Evolutionary conservation across 1,140 invertebrate genomes (phyloP), one percentile per base, ranked within the genome.

Genomic region (Drusus annulatus): DNA sequence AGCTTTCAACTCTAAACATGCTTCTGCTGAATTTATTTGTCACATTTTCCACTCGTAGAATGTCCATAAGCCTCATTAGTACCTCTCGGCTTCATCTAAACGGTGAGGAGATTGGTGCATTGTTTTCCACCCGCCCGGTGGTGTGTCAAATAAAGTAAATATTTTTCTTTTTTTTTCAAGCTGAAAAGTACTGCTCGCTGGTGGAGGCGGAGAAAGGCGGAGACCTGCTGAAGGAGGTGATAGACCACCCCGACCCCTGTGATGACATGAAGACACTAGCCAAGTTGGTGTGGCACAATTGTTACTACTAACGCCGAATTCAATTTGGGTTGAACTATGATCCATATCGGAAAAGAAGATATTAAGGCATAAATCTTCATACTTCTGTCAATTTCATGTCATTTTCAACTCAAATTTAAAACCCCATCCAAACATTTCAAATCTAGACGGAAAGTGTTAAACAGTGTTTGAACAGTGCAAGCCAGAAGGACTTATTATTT

Each of bases 181-280:
- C 96, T 50, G 93, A 94, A 17, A 99, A 98, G 89, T 99, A 99
- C 88, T 99, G 97, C 87, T 89, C 90, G 71, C 90, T 98, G 83
- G 92, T 99, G 13, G 93, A 95, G 83, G 90, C 93, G 63, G 98
- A 99, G 90, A 94, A 95, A 73, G 98, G 98, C 0, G 85, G 97
- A 54, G 88, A 91, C 56, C 89, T 97, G 36, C 88, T 99, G 3
- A 88, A 93, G 68, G 90, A 93, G 60, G 86, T 98, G 10, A 89
- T 95, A 8, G 85, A 87, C 4, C 90, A 93, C 86, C 89, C 90
- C 17, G 86, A 87, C 77, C 92, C 93, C 0, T 93, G 94, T 84
- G 82, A 87, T 4, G 85, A 90, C 76, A 94, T 95, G 52, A 95
- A 94, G 85, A 87, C 91, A 31, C 89, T 95, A 19, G 94, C 94